Conservation (phyloP, 2,888 invertebrate genomes). For the Antitype chi region DNA sequence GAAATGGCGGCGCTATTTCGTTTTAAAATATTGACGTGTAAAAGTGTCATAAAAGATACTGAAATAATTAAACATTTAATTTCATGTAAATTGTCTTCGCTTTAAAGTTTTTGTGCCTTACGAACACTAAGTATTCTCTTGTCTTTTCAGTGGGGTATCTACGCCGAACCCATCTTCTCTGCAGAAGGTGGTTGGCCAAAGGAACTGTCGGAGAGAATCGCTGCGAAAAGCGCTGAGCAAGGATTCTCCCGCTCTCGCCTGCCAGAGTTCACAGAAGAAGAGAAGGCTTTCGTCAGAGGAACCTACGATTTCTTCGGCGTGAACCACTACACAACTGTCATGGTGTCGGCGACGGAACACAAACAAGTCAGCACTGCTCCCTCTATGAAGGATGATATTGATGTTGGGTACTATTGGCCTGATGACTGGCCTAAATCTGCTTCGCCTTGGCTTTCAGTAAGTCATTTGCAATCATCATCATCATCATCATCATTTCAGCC, state of each 20-base stretch:
- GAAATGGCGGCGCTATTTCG: too few relatives aligned
- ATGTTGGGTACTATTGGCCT: conserved; percentile 25
- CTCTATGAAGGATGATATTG: conserved; percentile 41
- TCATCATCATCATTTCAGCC: too few relatives aligned
- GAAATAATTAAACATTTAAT: too few relatives aligned
- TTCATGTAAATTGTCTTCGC: not conserved
- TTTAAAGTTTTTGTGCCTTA: not conserved
- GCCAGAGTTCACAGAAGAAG: conserved; percentile 84
- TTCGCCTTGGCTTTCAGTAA: conserved; percentile 47
- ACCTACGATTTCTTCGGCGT: conserved; percentile 88
- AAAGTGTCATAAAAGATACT: too few relatives aligned
- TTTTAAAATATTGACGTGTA: too few relatives aligned
- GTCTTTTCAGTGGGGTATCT: conserved; percentile 80
- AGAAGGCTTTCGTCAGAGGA: conserved; percentile 77
- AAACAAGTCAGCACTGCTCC: conserved; percentile 15
- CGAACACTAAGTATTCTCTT: not conserved
- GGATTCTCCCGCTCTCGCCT: conserved; percentile 83
- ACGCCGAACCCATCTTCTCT: conserved; percentile 85
- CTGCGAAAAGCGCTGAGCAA: conserved; percentile 82
- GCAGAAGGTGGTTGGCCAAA: conserved; percentile 86
- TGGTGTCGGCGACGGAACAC: conserved; percentile 69
- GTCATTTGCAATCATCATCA: not conserved
- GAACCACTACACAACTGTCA: conserved; percentile 92
- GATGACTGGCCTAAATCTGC: conserved; percentile 44
- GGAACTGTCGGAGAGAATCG: conserved; percentile 72